Evolutionary conservation across 2,113 vertebrate species (phyloP), one percentile per base, ranked within the genome.

Genomic region (Macrotis lagotis): DNA sequence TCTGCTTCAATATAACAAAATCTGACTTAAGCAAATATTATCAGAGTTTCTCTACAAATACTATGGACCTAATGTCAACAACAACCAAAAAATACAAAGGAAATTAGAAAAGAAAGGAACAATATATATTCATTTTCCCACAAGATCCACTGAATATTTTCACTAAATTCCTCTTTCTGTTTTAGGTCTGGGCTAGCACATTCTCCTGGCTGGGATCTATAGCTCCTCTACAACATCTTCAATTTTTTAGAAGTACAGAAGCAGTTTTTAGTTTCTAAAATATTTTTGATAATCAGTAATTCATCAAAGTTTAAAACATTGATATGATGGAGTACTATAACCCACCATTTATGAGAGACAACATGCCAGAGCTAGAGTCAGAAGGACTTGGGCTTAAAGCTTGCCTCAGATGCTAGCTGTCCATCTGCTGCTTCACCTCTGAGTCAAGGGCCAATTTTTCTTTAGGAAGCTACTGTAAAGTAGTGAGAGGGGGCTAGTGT

Each of bases 321-420:
- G 50, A 47, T 89, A 91, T 51, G 92, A 95, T 50, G 51, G 28
- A 96, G 51, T 50, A 19, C 37, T 92, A 91, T 91, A 92, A 96
- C 95, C 93, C 93, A 52, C 94, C 96, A 96, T 96, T 95, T 96
- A 96, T 93, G 37, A 74, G 37, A 74, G 37, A 19, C 66, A 44
- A 16, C 66, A 19, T 74, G 66, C 66, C n/a, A 74, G 37, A 74
- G 16, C 37, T 74, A n/a, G 16, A 74, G 37, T n/a, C 37, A 44
- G 66, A 19, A 74, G 44, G 37, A 44, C 55, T 66, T 74, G 66
- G 3, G 66, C 66, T 74, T n/a, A 74, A 44, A 22, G 4, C 4
- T 44, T 0, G 37, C 66, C 37, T 74, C 66, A 44, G 66, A n/a
- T 14, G 16, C 19, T 74, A 74, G 66, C 66, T 44, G 66, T 74